Percentiles rank a stretch among this genome's conserved stretches.
Evolutionary conservation across 1,140 invertebrate species (phyloP).

Genomic region (Cephus cinctus): DNA sequence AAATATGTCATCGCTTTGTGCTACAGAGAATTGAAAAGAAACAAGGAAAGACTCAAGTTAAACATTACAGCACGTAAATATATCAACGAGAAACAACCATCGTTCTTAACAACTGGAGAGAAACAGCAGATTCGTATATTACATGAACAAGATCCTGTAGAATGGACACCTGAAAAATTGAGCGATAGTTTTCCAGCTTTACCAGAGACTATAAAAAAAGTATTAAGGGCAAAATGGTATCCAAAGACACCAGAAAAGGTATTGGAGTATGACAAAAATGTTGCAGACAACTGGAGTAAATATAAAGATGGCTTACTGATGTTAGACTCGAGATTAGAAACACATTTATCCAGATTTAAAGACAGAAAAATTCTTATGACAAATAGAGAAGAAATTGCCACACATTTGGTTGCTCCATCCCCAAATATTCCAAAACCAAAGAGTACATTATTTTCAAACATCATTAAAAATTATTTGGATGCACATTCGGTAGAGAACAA

Average conservation of each 20-base stretch:
- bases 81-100: constrained; percentile 68
- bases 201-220: constrained; percentile 59
- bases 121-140: constrained; percentile 79
- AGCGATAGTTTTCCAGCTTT: constrained; percentile 79
- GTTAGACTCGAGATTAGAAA: constrained; percentile 53
- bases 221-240: constrained; percentile 65
- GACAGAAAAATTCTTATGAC: constrained; percentile 54
- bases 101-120: constrained; percentile 79
- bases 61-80: constrained; percentile 72
- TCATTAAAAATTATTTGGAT: constrained; percentile 19
- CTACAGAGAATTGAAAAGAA: constrained; percentile 36
- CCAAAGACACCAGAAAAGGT: constrained; percentile 59
- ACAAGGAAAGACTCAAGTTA: constrained; percentile 55
- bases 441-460: constrained; percentile 26
- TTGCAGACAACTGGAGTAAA: constrained; percentile 67
- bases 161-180: constrained; percentile 72
- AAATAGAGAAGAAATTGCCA: constrained; percentile 25
- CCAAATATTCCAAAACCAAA: constrained; percentile 36
- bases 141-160: constrained; percentile 64
- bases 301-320: constrained; percentile 58
- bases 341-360: constrained; percentile 69
- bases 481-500: background rate
- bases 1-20: constrained; percentile 10
- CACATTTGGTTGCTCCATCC: constrained; percentile 28
- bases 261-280: constrained; percentile 63